Evolutionary conservation across 2,113 vertebrate genomes (phyloP).

Genomic region (Thamnophis sirtalis): DNA sequence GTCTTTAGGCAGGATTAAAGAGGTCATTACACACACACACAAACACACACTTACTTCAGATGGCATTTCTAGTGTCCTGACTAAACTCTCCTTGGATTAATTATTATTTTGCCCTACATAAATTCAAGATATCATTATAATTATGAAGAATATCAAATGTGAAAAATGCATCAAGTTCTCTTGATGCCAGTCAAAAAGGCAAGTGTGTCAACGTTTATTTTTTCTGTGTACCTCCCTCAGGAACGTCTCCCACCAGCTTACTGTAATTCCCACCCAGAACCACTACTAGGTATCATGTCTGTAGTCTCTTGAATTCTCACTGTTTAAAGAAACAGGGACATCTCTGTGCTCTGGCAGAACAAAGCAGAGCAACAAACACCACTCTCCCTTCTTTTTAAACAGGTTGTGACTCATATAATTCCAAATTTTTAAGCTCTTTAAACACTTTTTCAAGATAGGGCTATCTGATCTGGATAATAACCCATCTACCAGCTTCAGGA

Average conservation of each 20-base stretch:
- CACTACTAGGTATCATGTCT: background rate
- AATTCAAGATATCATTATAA: slow-evolving; percentile 43
- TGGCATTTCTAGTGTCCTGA: slow-evolving; percentile 21
- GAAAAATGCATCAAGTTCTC: background rate
- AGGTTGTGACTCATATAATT: background rate
- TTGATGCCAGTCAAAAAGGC: background rate
- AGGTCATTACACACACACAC: slow-evolving; percentile 17
- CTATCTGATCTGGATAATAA: no score
- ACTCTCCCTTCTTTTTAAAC: background rate
- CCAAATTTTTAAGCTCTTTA: background rate
- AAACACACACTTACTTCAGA: background rate
- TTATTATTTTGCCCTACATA: slow-evolving; percentile 38
- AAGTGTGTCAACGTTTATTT: background rate
- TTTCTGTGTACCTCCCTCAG: background rate
- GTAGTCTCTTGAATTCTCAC: background rate
- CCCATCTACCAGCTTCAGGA: background rate
- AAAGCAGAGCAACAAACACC: background rate
- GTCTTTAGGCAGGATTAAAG: slow-evolving; percentile 42
- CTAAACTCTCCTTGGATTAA: slow-evolving; percentile 43
- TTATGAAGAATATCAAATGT: slow-evolving; percentile 18
- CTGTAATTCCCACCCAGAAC: background rate
- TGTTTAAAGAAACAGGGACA: background rate
- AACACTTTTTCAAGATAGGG: background rate
- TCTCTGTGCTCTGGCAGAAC: background rate
- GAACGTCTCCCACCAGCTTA: background rate